phyloP scores from a whole-genome alignment of 2,797 vertebrate genomes.

The Muscicapa striata region DNA sequence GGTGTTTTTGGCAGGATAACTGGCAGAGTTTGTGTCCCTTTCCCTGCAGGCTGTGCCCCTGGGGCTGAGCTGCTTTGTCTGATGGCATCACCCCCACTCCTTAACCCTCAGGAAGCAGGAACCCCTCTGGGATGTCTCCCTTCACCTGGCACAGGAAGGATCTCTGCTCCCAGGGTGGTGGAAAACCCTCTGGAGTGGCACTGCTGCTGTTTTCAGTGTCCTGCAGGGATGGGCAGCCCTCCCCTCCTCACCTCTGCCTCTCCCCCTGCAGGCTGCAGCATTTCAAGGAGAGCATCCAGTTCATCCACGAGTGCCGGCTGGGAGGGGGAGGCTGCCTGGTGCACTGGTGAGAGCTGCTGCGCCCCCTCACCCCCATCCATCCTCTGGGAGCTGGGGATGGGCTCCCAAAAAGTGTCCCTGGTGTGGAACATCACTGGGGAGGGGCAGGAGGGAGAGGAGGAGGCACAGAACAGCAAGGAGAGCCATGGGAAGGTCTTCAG shows the following conservation, averaged over 20 bases:
- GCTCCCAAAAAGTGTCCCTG: background rate
- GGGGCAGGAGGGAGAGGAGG: background rate
- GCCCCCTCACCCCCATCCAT: accelerated
- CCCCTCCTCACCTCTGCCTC: background rate
- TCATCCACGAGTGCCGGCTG: slow-evolving; percentile 88
- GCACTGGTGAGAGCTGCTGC: slow-evolving; percentile 81
- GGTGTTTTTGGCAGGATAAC: background rate
- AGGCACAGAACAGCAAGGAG: accelerated
- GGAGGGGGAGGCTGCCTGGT: slow-evolving; percentile 86
- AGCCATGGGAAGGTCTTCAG: accelerated
- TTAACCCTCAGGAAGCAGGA: background rate
- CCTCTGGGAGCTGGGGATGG: background rate
- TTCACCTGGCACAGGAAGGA: background rate
- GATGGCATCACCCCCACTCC: accelerated
- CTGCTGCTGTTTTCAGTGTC: accelerated
- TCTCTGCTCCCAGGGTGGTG: background rate
- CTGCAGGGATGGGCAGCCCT: background rate
- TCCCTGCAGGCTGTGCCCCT: too few relatives aligned
- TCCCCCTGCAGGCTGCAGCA: slow-evolving; percentile 81
- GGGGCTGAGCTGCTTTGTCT: background rate
- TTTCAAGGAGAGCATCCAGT: slow-evolving; percentile 88
- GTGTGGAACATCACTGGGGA: accelerated
- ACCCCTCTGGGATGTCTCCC: background rate
- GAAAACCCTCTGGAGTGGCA: accelerated
- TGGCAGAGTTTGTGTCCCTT: accelerated